These are phyloP conservation scores for Burhinus oedicnemus DNA, from an alignment of 2,113 vertebrate species.

Conservation along the genomic window DNA sequence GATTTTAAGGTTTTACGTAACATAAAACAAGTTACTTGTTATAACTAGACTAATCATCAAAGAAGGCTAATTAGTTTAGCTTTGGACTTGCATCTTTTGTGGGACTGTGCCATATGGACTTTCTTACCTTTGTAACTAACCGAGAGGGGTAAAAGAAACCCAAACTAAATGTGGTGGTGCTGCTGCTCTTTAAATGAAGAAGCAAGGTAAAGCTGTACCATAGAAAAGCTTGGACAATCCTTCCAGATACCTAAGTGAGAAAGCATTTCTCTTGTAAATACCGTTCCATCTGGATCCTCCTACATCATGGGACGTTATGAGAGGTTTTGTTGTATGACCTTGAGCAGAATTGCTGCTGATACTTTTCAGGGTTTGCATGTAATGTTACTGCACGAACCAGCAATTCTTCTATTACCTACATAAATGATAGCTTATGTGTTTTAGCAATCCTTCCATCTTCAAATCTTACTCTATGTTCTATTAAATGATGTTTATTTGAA, in stretches of 20 bases:
- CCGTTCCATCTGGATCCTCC: background rate
- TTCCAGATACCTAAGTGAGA: background rate
- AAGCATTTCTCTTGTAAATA: background rate
- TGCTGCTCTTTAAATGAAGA: background rate
- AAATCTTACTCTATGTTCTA: background rate
- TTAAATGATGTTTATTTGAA: background rate
- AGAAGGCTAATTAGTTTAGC: background rate
- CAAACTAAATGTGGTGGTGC: background rate
- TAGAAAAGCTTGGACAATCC: background rate
- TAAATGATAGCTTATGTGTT: background rate
- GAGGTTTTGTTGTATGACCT: background rate
- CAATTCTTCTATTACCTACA: background rate
- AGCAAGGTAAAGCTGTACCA: background rate
- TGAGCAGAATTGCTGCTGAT: background rate
- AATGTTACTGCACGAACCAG: background rate
- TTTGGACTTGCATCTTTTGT: background rate
- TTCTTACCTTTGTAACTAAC: background rate
- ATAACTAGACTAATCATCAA: background rate
- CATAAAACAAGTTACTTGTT: background rate
- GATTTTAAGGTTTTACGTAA: background rate
- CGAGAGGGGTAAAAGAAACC: background rate
- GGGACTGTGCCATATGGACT: background rate
- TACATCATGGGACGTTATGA: background rate
- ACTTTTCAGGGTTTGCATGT: background rate
- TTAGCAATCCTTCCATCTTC: background rate